Percentiles rank a stretch among this genome's conserved stretches.
These are phyloP conservation scores for Papilio aristodemus DNA, from an alignment of 1,140 invertebrate species.

Conservation along the genomic window DNA sequence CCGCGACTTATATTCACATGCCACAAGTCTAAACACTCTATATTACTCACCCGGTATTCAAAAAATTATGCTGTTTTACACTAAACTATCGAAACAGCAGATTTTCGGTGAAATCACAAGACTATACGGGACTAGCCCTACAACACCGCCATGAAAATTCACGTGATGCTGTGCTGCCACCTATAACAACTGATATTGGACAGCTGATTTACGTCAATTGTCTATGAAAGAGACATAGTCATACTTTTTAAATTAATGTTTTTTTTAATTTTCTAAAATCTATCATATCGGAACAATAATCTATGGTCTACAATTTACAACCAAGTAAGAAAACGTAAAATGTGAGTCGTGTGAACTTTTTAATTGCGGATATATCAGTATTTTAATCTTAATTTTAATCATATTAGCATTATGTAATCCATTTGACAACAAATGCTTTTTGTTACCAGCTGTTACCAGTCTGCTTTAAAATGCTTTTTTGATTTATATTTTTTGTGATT, in stretches of 20 bases:
- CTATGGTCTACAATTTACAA: background rate
- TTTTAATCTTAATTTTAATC: too few species aligned
- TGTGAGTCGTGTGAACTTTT: too few species aligned
- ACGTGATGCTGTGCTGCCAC: conserved; percentile 80
- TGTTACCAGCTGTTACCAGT: too few species aligned
- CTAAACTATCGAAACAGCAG: conserved; percentile 73
- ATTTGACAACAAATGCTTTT: too few species aligned
- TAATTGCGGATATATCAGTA: too few species aligned
- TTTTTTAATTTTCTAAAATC: conserved; percentile 14
- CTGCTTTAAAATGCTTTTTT: too few species aligned
- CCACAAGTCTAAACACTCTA: conserved; percentile 38
- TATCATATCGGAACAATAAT: background rate
- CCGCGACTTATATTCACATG: conserved; percentile 25
- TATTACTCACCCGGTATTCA: conserved; percentile 70
- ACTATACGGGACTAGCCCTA: conserved; percentile 79
- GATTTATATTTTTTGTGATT: too few species aligned
- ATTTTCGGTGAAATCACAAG: conserved; percentile 80
- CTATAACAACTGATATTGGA: conserved; percentile 73
- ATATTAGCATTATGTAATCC: too few species aligned
- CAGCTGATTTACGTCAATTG: conserved; percentile 81
- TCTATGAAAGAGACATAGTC: conserved; percentile 61
- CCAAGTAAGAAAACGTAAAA: background rate
- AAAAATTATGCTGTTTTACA: conserved; percentile 74
- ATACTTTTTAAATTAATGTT: conserved; percentile 22
- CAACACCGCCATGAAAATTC: conserved; percentile 81